Percentiles rank a stretch among this genome's conserved stretches.
Evolutionary conservation across 92 coral and sea anemone species (phyloP).

Genomic region (Virgularia gustaviana): DNA sequence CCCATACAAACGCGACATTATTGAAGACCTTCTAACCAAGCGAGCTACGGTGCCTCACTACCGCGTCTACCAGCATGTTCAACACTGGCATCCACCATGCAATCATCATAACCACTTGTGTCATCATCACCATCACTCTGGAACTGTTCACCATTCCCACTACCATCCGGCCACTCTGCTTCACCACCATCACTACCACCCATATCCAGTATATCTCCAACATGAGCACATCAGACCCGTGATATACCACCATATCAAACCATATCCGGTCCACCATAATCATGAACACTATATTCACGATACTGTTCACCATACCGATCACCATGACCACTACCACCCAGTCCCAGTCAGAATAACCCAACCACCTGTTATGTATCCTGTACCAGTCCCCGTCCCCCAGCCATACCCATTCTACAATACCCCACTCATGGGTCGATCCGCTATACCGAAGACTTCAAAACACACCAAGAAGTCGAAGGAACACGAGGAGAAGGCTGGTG

Average conservation of each 20-base stretch:
- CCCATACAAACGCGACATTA: constrained; percentile 1
- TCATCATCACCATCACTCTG: constrained; percentile 32
- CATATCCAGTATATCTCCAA: constrained; percentile 36
- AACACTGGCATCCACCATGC: constrained; percentile 69
- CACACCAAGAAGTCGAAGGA: constrained; percentile 3
- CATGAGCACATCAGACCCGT: constrained; percentile 34
- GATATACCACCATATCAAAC: constrained; percentile 23
- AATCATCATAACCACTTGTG: constrained; percentile 10
- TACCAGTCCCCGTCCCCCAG: background rate
- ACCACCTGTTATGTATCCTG: constrained; percentile 1
- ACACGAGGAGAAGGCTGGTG: no score
- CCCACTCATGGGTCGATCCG: constrained; percentile 3
- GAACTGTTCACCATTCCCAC: constrained; percentile 24
- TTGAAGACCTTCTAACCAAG: background rate
- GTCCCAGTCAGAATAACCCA: constrained; percentile 15
- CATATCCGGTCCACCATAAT: constrained; percentile 34
- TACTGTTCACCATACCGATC: constrained; percentile 12
- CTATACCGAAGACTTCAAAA: background rate
- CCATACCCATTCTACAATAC: constrained; percentile 8
- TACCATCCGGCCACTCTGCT: constrained; percentile 6
- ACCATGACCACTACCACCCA: constrained; percentile 4
- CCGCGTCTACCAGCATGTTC: constrained; percentile 65
- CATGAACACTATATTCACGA: constrained; percentile 28
- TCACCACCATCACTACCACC: constrained; percentile 33
- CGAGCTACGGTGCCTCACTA: constrained; percentile 21